These are phyloP conservation scores for Xerus inauris DNA, from an alignment of 2,113 vertebrate species.

Conservation along the genomic window DNA sequence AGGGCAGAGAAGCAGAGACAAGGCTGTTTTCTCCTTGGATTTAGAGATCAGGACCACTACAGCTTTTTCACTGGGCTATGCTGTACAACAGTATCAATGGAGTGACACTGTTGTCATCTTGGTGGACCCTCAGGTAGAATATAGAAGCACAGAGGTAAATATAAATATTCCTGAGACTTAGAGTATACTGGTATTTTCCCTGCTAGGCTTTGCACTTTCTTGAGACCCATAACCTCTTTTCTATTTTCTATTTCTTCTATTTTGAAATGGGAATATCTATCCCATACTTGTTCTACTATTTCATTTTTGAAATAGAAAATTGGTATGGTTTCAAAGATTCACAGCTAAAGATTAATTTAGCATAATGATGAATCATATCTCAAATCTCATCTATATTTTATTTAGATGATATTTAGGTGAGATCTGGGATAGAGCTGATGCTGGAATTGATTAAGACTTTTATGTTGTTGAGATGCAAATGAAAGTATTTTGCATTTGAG, in stretches of 20 bases:
- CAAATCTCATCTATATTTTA: background rate
- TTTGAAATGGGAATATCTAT: background rate
- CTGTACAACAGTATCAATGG: background rate
- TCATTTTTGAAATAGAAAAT: background rate
- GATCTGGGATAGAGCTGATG: background rate
- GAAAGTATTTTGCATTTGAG: background rate
- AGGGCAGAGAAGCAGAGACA: background rate
- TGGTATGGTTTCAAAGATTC: background rate
- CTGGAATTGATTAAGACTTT: background rate
- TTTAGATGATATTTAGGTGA: background rate
- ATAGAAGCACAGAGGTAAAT: background rate
- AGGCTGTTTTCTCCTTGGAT: background rate
- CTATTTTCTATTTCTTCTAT: background rate
- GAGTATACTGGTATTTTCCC: background rate
- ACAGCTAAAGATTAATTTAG: background rate
- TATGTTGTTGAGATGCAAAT: background rate
- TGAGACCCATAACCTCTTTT: background rate
- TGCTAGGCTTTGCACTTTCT: background rate
- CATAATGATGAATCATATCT: background rate
- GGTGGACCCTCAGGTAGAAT: background rate
- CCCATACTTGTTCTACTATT: background rate
- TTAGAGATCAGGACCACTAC: fast-evolving
- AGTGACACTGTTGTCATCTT: background rate
- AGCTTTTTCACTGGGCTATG: background rate
- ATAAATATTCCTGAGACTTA: background rate